phyloP scores from a whole-genome alignment of 2,797 vertebrate genomes.

The Halcyon leucocephala region DNA sequence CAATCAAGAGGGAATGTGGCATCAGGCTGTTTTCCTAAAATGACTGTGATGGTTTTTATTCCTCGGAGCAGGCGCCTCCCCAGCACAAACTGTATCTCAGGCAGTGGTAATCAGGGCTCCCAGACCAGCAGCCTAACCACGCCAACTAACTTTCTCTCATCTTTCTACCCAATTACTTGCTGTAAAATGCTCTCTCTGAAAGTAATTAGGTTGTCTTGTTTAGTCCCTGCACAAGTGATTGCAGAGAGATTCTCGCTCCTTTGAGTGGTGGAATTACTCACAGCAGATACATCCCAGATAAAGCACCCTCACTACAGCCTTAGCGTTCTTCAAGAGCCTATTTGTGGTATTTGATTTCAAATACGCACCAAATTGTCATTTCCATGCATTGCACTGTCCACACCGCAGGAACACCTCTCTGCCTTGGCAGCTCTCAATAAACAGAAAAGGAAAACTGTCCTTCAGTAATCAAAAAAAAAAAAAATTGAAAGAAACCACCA shows the following conservation, averaged over 20 bases:
- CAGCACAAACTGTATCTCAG: neutral
- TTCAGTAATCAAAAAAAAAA: neutral
- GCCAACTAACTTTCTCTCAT: neutral
- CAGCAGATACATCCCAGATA: neutral
- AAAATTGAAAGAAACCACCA: neutral
- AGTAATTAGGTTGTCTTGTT: neutral
- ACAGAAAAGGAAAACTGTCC: neutral
- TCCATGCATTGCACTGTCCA: neutral
- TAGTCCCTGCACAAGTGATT: neutral
- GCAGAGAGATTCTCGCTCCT: neutral
- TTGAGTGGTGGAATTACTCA: neutral
- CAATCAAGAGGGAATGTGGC: neutral
- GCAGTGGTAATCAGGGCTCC: neutral
- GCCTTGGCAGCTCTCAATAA: neutral
- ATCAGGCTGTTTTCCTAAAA: neutral
- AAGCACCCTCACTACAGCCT: neutral
- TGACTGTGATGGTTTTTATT: neutral
- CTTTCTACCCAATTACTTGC: neutral
- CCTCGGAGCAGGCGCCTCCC: neutral
- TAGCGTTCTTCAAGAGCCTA: neutral
- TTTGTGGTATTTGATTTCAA: conserved; percentile 11
- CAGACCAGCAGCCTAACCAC: neutral
- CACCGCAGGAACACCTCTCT: neutral
- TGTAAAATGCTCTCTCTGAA: neutral
- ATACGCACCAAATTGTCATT: neutral